These are phyloP conservation scores for Chrysochloris asiatica DNA, from an alignment of 2,113 vertebrate genomes.

Conservation along the genomic window DNA sequence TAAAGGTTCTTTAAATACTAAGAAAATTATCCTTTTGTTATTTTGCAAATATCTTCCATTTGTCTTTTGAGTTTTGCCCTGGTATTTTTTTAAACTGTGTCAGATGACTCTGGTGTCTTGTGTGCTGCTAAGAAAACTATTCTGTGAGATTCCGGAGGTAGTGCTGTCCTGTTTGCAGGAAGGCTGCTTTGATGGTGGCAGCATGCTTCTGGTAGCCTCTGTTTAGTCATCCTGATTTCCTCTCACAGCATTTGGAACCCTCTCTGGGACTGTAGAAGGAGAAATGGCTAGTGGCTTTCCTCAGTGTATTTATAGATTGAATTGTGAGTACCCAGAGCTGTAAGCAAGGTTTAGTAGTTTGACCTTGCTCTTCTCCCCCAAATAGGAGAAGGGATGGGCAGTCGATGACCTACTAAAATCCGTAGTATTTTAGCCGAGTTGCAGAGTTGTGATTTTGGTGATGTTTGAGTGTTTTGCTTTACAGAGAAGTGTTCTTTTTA, in stretches of 20 bases:
- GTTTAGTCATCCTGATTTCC: background rate
- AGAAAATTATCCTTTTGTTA: conserved; percentile 32
- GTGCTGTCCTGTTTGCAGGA: conserved; percentile 28
- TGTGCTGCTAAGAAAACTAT: conserved; percentile 8
- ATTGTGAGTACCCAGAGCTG: background rate
- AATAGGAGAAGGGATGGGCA: background rate
- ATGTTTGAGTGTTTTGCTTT: background rate
- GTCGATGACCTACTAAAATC: no score
- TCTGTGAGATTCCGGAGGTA: conserved; percentile 28
- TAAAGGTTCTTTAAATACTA: conserved; percentile 9
- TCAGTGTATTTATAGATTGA: background rate
- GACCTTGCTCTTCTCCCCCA: background rate
- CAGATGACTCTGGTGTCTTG: conserved; percentile 16
- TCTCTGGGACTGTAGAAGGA: background rate
- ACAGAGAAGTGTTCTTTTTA: background rate
- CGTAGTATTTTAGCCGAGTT: background rate
- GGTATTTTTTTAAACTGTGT: background rate
- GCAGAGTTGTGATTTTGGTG: background rate
- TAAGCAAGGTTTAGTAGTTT: background rate
- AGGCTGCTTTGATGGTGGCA: background rate
- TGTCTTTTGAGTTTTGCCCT: conserved; percentile 43
- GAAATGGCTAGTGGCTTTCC: background rate
- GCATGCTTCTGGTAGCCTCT: background rate
- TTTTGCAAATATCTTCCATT: conserved; percentile 21
- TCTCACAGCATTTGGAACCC: background rate